Percentiles rank a stretch among this genome's conserved stretches.
phyloP scores from a whole-genome alignment of 2,797 vertebrate genomes.

The Jordanella pulchra region DNA sequence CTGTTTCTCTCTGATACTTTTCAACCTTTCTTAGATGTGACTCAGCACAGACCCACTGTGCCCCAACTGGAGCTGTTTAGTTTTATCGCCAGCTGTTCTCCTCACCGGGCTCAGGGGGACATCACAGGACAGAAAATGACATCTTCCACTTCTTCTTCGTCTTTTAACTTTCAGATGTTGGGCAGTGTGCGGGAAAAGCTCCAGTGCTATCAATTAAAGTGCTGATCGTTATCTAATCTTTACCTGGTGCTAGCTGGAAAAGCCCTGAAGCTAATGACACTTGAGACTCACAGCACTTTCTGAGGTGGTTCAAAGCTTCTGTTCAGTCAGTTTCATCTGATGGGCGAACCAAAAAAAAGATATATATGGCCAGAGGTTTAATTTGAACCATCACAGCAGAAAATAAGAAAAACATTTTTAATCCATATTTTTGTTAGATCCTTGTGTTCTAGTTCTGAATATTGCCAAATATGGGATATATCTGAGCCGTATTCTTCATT shows the following conservation, averaged over 20 bases:
- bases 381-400: conserved; percentile 47
- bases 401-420: conserved; percentile 57
- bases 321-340: conserved; percentile 74
- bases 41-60: conserved; percentile 1
- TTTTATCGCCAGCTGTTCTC: conserved; percentile 51
- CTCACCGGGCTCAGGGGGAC: conserved; percentile 46
- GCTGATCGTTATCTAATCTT: conserved; percentile 85
- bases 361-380: conserved; percentile 62
- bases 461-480: conserved; percentile 1
- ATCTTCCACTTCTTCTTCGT: conserved; percentile 64
- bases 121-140: conserved; percentile 61
- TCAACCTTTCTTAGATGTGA: neutral
- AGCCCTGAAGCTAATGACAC: conserved; percentile 83
- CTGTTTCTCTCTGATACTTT: neutral
- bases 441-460: neutral
- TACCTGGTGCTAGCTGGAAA: conserved; percentile 79
- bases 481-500: conserved; percentile 15
- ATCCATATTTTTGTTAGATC: neutral
- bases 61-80: neutral
- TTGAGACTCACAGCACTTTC: conserved; percentile 80
- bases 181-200: conserved; percentile 61
- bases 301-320: conserved; percentile 78
- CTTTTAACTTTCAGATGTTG: conserved; percentile 70
- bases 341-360: conserved; percentile 51
- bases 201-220: conserved; percentile 81